Percentiles rank a stretch among this genome's conserved stretches.
These are phyloP conservation scores for Patella vulgata DNA, from an alignment of 1,140 invertebrate species.

Conservation along the genomic window DNA sequence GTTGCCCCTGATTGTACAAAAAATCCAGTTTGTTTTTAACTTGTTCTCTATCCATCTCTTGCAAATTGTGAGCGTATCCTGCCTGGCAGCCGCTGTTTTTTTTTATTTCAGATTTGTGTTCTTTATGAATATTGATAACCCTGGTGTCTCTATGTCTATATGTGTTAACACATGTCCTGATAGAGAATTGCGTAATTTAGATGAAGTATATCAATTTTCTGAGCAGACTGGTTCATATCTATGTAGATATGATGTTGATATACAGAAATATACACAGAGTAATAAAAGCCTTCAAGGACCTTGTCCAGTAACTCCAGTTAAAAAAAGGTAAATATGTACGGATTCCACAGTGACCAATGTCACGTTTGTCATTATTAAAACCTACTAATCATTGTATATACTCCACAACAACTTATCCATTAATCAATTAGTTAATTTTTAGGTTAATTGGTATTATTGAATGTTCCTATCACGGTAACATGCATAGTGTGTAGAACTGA, in stretches of 20 bases:
- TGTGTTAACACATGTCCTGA: constrained; percentile 90
- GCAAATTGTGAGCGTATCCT: background rate
- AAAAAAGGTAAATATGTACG: constrained; percentile 47
- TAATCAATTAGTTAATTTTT: no score
- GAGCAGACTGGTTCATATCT: constrained; percentile 77
- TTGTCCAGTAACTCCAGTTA: constrained; percentile 56
- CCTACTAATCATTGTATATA: no score
- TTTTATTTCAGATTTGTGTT: constrained; percentile 76
- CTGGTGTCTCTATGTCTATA: constrained; percentile 82
- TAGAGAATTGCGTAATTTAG: constrained; percentile 71
- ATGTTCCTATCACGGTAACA: no score
- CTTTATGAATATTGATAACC: constrained; percentile 82
- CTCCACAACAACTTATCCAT: no score
- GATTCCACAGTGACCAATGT: constrained; percentile 3
- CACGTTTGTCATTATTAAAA: no score
- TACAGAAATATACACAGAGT: constrained; percentile 41
- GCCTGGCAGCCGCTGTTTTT: no score
- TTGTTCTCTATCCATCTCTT: no score
- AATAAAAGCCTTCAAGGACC: constrained; percentile 40
- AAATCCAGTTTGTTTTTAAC: no score
- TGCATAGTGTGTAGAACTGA: no score
- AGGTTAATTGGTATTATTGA: no score
- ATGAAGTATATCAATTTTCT: constrained; percentile 82
- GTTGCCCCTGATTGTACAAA: no score
- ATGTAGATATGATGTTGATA: constrained; percentile 69